A percentile compares a stretch with the other conserved stretches of the same genome.
Conservation (phyloP, 1,140 invertebrate species). For the Ostrea denselamellosa region DNA sequence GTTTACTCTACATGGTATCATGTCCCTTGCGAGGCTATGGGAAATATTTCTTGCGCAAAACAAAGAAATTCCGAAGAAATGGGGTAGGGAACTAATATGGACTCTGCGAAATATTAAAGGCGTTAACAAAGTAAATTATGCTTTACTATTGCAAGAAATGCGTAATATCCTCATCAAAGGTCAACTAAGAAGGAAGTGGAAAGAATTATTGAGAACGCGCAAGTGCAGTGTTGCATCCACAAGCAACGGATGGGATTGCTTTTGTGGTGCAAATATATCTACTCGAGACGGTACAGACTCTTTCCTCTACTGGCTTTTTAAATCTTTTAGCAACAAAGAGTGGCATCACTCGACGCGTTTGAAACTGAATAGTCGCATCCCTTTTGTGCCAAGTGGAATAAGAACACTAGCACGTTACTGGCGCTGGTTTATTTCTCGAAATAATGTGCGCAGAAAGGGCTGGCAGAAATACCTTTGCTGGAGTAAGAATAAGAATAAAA, state of each 20-base stretch:
- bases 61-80: slow-evolving; percentile 14
- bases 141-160: slow-evolving; percentile 41
- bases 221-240: neutral
- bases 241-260: slow-evolving; percentile 11
- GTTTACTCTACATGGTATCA: slow-evolving; percentile 24
- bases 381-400: slow-evolving; percentile 17
- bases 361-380: slow-evolving; percentile 24
- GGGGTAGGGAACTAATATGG: slow-evolving; percentile 18
- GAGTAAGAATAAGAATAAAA: slow-evolving; percentile 7
- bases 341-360: slow-evolving; percentile 30
- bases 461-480: slow-evolving; percentile 8
- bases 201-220: slow-evolving; percentile 28
- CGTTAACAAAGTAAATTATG: slow-evolving; percentile 26
- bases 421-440: slow-evolving; percentile 22
- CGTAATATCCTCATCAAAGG: slow-evolving; percentile 20
- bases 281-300: neutral
- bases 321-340: slow-evolving; percentile 10
- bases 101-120: neutral
- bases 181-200: slow-evolving; percentile 25
- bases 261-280: neutral
- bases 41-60: slow-evolving; percentile 37
- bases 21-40: slow-evolving; percentile 41
- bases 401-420: neutral
- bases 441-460: slow-evolving; percentile 14
- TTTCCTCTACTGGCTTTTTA: slow-evolving; percentile 12